Percentiles rank a stretch among this genome's conserved stretches.
Conservation (phyloP, 1,140 invertebrate genomes). For the Leptestheria dahalacensis region DNA sequence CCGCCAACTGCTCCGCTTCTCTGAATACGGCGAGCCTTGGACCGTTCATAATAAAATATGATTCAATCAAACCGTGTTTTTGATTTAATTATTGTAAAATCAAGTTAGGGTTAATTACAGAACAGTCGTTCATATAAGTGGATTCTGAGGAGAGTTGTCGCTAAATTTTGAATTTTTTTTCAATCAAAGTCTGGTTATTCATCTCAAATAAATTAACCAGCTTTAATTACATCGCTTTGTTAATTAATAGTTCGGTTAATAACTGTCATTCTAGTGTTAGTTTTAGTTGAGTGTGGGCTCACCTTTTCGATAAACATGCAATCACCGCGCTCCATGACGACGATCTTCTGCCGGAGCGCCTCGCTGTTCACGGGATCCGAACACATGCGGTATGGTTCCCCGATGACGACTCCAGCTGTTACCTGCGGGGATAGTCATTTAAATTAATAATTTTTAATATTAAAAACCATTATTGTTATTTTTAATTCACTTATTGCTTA, state of each 20-base stretch:
- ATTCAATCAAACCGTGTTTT: no score
- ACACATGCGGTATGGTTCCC: slow-evolving; percentile 54
- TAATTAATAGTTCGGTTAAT: no score
- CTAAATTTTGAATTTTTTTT: no score
- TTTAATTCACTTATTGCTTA: background rate
- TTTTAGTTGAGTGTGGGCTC: no score
- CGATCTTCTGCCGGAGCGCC: slow-evolving; percentile 56
- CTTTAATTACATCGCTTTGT: background rate
- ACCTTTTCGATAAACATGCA: slow-evolving; percentile 95
- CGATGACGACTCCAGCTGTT: slow-evolving; percentile 42
- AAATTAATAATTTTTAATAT: slow-evolving; percentile 10
- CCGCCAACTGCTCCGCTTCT: slow-evolving; percentile 63
- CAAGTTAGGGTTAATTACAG: no score
- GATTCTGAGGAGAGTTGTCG: no score
- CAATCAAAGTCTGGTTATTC: background rate
- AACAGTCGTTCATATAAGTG: no score
- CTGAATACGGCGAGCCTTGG: slow-evolving; percentile 62
- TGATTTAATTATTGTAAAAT: no score
- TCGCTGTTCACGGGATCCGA: slow-evolving; percentile 41
- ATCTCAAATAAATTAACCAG: background rate
- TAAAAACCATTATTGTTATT: slow-evolving; percentile 21
- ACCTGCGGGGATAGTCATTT: slow-evolving; percentile 27
- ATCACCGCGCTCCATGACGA: slow-evolving; percentile 66
- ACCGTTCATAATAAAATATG: no score
- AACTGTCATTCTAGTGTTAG: background rate